Percentiles rank a stretch among this genome's conserved stretches.
Evolutionary conservation across 2,113 vertebrate species (phyloP).

Genomic region (Zonotrichia leucophrys): DNA sequence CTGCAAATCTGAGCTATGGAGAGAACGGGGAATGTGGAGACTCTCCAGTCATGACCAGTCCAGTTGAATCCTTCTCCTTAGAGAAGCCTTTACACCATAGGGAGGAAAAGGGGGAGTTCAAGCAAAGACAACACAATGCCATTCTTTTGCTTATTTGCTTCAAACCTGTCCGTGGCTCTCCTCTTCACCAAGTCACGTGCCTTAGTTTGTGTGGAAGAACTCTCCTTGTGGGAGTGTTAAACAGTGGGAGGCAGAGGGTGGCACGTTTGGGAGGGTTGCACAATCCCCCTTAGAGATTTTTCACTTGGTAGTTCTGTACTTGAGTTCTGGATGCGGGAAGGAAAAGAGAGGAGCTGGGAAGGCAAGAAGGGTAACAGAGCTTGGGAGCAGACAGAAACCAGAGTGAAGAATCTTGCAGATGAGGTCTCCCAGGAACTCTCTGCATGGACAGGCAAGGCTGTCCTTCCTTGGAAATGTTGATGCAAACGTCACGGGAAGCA

Average conservation of each 20-base stretch:
- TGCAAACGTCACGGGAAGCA: not conserved
- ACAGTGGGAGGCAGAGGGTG: not conserved
- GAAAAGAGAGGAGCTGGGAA: not conserved
- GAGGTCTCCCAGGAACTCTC: not conserved
- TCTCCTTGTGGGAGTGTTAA: not conserved
- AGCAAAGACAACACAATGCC: not conserved
- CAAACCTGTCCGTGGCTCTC: not conserved
- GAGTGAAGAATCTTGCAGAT: not conserved
- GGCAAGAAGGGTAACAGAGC: not conserved
- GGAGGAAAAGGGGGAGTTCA: not conserved
- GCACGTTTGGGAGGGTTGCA: not conserved
- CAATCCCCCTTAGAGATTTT: not conserved
- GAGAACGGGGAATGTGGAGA: not conserved
- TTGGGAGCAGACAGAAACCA: not conserved
- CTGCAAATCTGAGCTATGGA: not conserved
- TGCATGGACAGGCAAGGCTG: not conserved
- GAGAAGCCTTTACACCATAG: not conserved
- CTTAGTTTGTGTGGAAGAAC: not conserved
- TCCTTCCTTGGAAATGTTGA: not conserved
- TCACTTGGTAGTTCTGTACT: not conserved
- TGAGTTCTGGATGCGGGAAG: not conserved
- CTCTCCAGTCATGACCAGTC: not conserved
- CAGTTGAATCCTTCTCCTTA: conserved; percentile 2
- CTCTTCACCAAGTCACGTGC: not conserved
- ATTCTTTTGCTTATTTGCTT: not conserved